phyloP scores from a whole-genome alignment of 2,888 invertebrate genomes.

The Idaea aversata region DNA sequence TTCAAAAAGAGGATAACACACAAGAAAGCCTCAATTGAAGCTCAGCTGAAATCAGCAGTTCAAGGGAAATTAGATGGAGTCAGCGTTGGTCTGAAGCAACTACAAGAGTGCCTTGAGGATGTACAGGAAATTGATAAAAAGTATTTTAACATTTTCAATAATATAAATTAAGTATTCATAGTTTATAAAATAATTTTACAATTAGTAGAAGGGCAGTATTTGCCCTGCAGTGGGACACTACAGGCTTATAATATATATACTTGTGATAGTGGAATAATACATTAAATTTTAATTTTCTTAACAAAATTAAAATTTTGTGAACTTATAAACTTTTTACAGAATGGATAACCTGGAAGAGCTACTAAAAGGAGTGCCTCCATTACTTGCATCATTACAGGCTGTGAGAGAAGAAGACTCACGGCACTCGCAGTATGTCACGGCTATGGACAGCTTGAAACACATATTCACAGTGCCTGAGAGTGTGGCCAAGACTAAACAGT shows the following conservation, averaged over 20 bases:
- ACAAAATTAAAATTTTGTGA: not conserved
- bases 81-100: slow-evolving; percentile 93
- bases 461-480: slow-evolving; percentile 98
- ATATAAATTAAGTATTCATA: too few species aligned
- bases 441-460: slow-evolving; percentile 98
- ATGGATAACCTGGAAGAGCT: slow-evolving; percentile 88
- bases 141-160: slow-evolving; percentile 40
- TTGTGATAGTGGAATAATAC: not conserved
- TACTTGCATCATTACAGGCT: slow-evolving; percentile 89
- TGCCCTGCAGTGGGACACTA: not conserved
- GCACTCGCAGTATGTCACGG: slow-evolving; percentile 98
- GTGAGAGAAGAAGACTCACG: slow-evolving; percentile 95
- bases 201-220: too few species aligned
- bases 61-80: slow-evolving; percentile 99
- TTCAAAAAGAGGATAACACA: slow-evolving; percentile 87
- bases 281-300: not conserved
- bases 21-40: slow-evolving; percentile 94
- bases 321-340: slow-evolving; percentile 55
- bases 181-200: too few species aligned
- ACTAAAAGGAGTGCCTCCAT: slow-evolving; percentile 87
- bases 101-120: slow-evolving; percentile 92
- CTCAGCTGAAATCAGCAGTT: slow-evolving; percentile 98
- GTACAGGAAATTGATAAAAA: slow-evolving; percentile 85
- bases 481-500: slow-evolving; percentile 95
- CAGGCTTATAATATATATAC: too few species aligned